Base-by-base conservation (phyloP, 1,140 invertebrate species). In the Hormaphis cornu region DNA sequence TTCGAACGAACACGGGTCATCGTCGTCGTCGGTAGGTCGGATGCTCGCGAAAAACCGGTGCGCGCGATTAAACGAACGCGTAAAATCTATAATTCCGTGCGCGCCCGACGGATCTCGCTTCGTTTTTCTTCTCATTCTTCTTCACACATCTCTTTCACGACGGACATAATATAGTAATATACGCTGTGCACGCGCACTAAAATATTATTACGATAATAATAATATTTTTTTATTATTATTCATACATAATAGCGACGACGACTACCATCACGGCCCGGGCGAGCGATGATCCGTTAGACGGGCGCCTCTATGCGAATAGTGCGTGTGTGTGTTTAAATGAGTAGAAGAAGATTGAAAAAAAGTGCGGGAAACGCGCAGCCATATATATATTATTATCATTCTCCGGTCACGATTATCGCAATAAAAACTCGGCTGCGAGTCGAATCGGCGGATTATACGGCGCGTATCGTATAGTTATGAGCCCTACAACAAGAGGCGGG, bases 381-480 rank as follows among this genome's bases (percentile, higher is more conserved):
- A n/a, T n/a, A n/a, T n/a, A 50, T 50, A 66, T 66, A 44, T 44
- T 28, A 24, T 58, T 61, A 66, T 66, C 50, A 66, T 66, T 66
- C 61, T 66, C 61, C 44, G 42, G 61, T 66, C 61, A 66, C 61
- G 61, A 66, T 66, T 50, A 24, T 48, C 10, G 61, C 44, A 33
- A 66, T 48, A 50, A 66, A 66, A 66, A 50, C 42, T 48, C 61
- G 20, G 61, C 61, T 26, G 44, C 42, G 59, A 48, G 59, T 63
- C 59, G 61, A 50, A 66, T 66, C 44, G 61, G 44, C 16, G 20
- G 48, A 66, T 44, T n/a, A 58, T 53, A 30, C 28, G n/a, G 28
- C 24, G 26, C 50, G 16, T n/a, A 42, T 18, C 3, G 16, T 14
- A 33, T 4, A 33, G 9, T 6, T 9, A 33, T 33, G n/a, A n/a